Conservation (phyloP, 1,140 invertebrate genomes). For the Palaemon carinicauda region DNA sequence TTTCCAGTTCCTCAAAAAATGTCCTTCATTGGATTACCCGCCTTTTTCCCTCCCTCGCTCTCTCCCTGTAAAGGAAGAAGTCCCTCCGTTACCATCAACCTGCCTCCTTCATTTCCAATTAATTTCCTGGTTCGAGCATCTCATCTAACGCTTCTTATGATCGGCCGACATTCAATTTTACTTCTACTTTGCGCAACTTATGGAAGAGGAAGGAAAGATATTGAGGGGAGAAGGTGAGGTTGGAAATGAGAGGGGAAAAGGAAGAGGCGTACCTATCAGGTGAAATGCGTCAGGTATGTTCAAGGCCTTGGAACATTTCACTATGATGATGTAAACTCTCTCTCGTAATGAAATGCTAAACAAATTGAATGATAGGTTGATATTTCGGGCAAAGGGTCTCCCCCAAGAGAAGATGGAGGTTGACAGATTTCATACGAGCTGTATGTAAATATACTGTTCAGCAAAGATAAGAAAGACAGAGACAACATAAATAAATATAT, state of each 20-base stretch:
- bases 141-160: slow-evolving; percentile 36
- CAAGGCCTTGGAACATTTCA: too few species aligned
- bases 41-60: background rate
- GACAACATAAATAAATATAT: too few species aligned
- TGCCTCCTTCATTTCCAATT: slow-evolving; percentile 43
- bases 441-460: too few species aligned
- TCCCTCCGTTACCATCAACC: background rate
- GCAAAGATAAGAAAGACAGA: too few species aligned
- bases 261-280: background rate
- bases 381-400: too few species aligned
- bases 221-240: background rate
- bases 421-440: too few species aligned
- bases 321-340: too few species aligned
- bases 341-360: too few species aligned
- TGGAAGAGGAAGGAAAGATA: background rate
- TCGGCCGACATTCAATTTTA: slow-evolving; percentile 31
- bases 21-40: background rate
- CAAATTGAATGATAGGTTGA: too few species aligned
- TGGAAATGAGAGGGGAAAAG: background rate
- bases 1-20: background rate
- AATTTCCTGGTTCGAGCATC: slow-evolving; percentile 30
- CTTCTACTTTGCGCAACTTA: slow-evolving; percentile 4
- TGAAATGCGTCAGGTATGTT: background rate
- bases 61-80: background rate
- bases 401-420: too few species aligned